These are phyloP conservation scores for Columba guinea DNA, from an alignment of 2,797 vertebrate species.

Conservation along the genomic window DNA sequence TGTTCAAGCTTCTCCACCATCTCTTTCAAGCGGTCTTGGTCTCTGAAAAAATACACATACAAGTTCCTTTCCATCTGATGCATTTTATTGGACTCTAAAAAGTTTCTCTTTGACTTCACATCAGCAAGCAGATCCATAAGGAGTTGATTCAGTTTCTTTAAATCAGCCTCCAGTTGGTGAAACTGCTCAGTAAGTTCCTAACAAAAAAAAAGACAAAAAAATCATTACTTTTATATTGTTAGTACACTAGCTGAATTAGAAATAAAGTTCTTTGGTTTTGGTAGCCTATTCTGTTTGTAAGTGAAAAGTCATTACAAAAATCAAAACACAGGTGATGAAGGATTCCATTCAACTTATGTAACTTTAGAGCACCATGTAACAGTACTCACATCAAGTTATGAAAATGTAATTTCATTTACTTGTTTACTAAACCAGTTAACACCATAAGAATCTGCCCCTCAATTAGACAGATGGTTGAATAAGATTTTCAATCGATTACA, in stretches of 20 bases:
- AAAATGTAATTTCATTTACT: not conserved
- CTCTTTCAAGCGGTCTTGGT: slow-evolving; percentile 82
- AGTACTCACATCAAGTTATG: not conserved
- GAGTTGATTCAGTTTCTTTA: slow-evolving; percentile 80
- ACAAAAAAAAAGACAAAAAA: not conserved
- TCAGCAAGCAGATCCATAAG: slow-evolving; percentile 85
- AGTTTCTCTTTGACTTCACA: slow-evolving; percentile 83
- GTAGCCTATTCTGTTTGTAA: not conserved
- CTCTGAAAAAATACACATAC: slow-evolving; percentile 88
- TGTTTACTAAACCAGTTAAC: not conserved
- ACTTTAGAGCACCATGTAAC: not conserved
- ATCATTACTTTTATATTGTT: not conserved
- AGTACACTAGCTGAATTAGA: not conserved
- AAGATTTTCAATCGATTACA: not conserved
- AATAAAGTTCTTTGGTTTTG: not conserved
- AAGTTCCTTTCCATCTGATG: slow-evolving; percentile 86
- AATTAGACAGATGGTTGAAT: not conserved
- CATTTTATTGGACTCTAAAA: slow-evolving; percentile 80
- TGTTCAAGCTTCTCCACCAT: slow-evolving; percentile 85
- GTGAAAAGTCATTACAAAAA: not conserved
- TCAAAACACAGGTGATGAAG: not conserved
- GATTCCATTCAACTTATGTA: not conserved
- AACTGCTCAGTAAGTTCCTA: slow-evolving; percentile 86
- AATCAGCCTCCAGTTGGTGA: slow-evolving; percentile 78
- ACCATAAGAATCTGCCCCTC: not conserved